Conservation (phyloP, 2,888 invertebrate species). For the Stenodera caucasica region DNA sequence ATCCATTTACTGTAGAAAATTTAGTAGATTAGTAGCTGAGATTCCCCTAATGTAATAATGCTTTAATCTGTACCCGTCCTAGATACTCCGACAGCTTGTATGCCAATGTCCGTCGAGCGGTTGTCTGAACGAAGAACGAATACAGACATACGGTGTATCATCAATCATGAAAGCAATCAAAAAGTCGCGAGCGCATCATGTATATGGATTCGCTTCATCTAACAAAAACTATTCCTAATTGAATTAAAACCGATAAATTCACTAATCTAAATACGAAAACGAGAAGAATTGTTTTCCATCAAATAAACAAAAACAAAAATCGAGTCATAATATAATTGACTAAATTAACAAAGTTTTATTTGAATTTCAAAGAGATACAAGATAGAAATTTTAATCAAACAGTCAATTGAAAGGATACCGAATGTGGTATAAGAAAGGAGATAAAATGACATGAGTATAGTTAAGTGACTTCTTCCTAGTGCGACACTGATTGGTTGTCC, state of each 20-base stretch:
- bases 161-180: constrained; percentile 51
- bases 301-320: no score
- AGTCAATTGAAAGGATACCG: not conserved
- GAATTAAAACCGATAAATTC: constrained; percentile 4
- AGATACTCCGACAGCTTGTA: constrained; percentile 48
- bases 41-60: constrained; percentile 52
- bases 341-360: no score
- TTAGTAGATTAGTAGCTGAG: constrained; percentile 32
- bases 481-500: constrained; percentile 49
- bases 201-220: constrained; percentile 22
- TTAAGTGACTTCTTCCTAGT: constrained; percentile 41
- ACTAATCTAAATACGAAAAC: not conserved
- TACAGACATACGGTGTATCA: constrained; percentile 47
- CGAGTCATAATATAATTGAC: no score
- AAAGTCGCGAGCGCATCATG: constrained; percentile 38
- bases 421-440: constrained; percentile 21
- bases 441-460: constrained; percentile 37
- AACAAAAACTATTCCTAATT: constrained; percentile 22
- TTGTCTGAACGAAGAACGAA: constrained; percentile 43
- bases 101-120: constrained; percentile 46
- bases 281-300: not conserved
- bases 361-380: no score
- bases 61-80: constrained; percentile 49
- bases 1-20: constrained; percentile 1
- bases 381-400: not conserved